Evolutionary conservation across 2,797 vertebrate species (phyloP).

Genomic region (Ispidina lecontei): DNA sequence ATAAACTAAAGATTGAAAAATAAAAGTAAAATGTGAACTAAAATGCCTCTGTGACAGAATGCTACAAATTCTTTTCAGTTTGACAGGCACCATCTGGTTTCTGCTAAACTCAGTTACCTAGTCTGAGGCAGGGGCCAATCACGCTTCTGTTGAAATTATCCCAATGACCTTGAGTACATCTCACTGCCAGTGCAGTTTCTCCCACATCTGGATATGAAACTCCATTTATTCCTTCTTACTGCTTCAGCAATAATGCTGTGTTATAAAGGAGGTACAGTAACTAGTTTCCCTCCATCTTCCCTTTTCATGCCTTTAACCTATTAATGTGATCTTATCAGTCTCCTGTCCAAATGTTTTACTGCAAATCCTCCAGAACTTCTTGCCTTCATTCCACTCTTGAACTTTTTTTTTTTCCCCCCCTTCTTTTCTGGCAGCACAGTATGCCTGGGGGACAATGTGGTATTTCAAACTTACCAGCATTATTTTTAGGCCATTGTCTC

Average conservation of each 20-base stretch:
- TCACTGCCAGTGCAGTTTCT: background rate
- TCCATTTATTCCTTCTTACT: background rate
- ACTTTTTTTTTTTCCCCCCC: background rate
- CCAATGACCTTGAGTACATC: background rate
- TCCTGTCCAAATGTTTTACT: background rate
- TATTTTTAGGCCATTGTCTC: background rate
- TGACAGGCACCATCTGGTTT: background rate
- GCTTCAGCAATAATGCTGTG: background rate
- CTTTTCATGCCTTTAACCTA: background rate
- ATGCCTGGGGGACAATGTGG: background rate
- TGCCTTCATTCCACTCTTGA: background rate
- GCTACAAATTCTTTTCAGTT: background rate
- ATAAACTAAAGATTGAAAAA: constrained; percentile 84
- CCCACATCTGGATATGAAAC: background rate
- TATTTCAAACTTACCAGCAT: background rate
- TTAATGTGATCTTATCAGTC: background rate
- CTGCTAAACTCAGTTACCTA: background rate
- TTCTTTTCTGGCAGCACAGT: background rate
- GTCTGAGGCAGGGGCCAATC: background rate
- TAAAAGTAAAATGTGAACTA: background rate
- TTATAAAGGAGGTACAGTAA: background rate
- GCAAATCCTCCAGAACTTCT: background rate
- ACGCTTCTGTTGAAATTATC: background rate
- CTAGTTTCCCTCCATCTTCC: background rate
- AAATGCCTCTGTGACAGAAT: background rate